Evolutionary conservation across 1,140 invertebrate genomes (phyloP).

Genomic region (Euura lappo): DNA sequence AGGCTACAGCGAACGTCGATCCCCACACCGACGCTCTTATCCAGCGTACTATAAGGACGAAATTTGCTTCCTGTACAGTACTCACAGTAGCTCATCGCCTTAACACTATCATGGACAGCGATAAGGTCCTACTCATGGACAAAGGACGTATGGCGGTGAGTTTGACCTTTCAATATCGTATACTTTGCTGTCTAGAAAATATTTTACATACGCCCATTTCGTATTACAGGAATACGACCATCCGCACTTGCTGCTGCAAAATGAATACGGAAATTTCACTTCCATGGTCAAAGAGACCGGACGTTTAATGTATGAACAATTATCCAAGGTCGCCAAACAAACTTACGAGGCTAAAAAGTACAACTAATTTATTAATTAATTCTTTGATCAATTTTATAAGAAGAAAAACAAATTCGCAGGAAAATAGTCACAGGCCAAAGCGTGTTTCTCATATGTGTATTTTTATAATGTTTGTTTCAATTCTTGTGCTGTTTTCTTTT

Average conservation of each 20-base stretch:
- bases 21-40: constrained; percentile 62
- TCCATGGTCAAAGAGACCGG: constrained; percentile 73
- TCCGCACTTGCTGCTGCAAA: constrained; percentile 64
- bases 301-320: constrained; percentile 57
- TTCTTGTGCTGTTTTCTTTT: no score
- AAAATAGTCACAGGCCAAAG: no score
- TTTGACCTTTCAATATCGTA: constrained; percentile 32
- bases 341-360: constrained; percentile 31
- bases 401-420: no score
- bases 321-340: constrained; percentile 50
- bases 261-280: constrained; percentile 63
- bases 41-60: constrained; percentile 59
- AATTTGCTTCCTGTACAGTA: constrained; percentile 64
- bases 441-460: no score
- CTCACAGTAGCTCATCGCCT: constrained; percentile 71
- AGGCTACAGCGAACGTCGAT: constrained; percentile 82
- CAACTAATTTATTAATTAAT: no score
- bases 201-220: constrained; percentile 22
- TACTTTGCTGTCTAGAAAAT: no score
- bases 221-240: constrained; percentile 69
- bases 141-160: constrained; percentile 54
- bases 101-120: constrained; percentile 64
- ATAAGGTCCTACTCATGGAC: constrained; percentile 72
- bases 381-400: no score
- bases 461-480: no score